Evolutionary conservation across 1,140 invertebrate genomes (phyloP).

Genomic region (Pseudachorutes palmiensis): DNA sequence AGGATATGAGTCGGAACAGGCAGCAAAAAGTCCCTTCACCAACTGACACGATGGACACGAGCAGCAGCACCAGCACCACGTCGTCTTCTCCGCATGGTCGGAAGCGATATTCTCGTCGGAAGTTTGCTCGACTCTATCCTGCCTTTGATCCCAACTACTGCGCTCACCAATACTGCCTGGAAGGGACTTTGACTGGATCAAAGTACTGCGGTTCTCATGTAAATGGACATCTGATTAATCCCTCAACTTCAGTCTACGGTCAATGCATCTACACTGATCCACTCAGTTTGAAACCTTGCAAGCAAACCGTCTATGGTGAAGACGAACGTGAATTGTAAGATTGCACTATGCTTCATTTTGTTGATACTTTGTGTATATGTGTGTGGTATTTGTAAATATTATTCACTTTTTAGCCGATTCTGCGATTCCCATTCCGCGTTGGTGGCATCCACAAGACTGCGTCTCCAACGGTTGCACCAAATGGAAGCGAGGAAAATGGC

Average conservation of each 20-base stretch:
- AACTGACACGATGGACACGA: not conserved
- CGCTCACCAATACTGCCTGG: not conserved
- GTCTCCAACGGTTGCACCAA: not conserved
- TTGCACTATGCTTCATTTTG: not conserved
- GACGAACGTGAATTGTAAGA: constrained; percentile 7
- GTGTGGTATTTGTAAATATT: not conserved
- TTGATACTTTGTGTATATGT: not conserved
- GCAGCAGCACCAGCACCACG: not conserved
- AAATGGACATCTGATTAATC: not conserved
- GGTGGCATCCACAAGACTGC: not conserved
- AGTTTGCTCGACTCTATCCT: constrained; percentile 4
- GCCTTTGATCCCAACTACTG: constrained; percentile 1
- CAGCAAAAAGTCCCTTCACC: not conserved
- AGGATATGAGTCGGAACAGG: not conserved
- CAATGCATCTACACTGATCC: constrained; percentile 9
- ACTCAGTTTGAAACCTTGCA: not conserved
- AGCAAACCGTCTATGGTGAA: not conserved
- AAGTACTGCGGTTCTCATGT: constrained; percentile 3
- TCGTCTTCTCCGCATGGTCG: not conserved
- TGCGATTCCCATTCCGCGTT: not conserved
- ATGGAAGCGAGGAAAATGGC: not conserved
- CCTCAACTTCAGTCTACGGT: not conserved
- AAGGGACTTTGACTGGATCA: not conserved
- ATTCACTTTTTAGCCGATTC: not conserved
- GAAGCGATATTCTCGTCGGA: not conserved